Conservation (phyloP, 2,888 invertebrate species). For the Resseliella maxima region DNA sequence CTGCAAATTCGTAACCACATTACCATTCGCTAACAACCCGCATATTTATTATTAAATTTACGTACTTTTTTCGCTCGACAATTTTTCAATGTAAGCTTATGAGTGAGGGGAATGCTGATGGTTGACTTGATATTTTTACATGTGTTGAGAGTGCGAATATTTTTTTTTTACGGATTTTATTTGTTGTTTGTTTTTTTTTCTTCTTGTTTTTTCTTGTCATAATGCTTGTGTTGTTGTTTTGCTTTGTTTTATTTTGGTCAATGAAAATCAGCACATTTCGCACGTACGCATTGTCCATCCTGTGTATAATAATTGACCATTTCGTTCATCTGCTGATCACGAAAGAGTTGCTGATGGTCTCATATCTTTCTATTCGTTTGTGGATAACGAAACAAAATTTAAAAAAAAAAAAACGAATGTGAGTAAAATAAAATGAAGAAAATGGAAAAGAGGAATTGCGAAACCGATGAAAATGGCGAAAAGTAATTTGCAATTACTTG, state of each 20-base stretch:
- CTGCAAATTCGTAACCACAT: constrained; percentile 16
- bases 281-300: not conserved
- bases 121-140: constrained; percentile 25
- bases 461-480: not conserved
- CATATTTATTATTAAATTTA: constrained; percentile 53
- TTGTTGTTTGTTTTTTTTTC: too few species aligned
- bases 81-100: too few species aligned
- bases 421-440: not conserved
- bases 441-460: too few species aligned
- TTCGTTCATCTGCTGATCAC: not conserved
- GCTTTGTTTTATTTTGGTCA: constrained; percentile 41
- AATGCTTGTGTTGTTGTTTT: too few species aligned
- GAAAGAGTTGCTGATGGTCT: not conserved
- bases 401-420: not conserved
- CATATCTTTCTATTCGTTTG: constrained; percentile 17
- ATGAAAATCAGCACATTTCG: not conserved
- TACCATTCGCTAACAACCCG: constrained; percentile 51
- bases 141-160: not conserved
- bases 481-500: not conserved
- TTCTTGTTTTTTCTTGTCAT: too few species aligned
- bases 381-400: too few species aligned
- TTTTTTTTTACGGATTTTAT: constrained; percentile 12
- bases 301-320: not conserved
- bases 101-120: too few species aligned
- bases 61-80: not conserved